Conservation (phyloP, 2,888 invertebrate species). For the Leptinotarsa juncta region DNA sequence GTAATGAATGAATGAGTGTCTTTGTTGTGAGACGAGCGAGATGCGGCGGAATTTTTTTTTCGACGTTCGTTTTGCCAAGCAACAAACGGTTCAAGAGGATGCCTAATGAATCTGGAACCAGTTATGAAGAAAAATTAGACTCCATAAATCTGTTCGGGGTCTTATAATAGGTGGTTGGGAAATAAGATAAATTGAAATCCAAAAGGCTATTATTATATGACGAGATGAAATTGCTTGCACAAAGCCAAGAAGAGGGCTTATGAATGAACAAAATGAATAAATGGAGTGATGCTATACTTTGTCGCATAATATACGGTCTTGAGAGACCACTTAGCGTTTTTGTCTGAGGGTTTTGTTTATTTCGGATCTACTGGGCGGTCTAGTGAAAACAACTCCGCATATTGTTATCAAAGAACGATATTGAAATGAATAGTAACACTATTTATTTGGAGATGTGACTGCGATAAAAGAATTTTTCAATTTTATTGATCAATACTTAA, state of each 20-base stretch:
- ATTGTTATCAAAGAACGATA: no score
- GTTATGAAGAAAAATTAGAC: background rate
- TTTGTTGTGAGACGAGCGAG: conserved; percentile 14
- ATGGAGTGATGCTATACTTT: background rate
- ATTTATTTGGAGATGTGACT: no score
- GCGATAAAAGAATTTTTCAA: no score
- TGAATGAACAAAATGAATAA: background rate
- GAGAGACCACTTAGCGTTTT: background rate
- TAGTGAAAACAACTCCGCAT: no score
- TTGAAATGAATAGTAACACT: no score
- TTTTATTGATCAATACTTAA: no score
- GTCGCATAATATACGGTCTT: background rate
- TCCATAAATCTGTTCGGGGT: background rate
- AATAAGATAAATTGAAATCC: conserved; percentile 3
- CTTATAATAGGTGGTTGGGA: background rate
- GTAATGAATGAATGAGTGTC: conserved; percentile 16
- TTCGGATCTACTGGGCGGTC: background rate
- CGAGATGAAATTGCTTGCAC: background rate
- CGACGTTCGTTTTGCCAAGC: background rate
- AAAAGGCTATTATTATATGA: background rate
- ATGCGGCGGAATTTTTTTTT: background rate
- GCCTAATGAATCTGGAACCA: conserved; percentile 5
- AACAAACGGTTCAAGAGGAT: background rate
- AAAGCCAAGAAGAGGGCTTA: background rate
- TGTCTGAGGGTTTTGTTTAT: background rate